Base-by-base conservation (phyloP, 2,113 vertebrate species). In the Epinephelus cyanopodus region DNA sequence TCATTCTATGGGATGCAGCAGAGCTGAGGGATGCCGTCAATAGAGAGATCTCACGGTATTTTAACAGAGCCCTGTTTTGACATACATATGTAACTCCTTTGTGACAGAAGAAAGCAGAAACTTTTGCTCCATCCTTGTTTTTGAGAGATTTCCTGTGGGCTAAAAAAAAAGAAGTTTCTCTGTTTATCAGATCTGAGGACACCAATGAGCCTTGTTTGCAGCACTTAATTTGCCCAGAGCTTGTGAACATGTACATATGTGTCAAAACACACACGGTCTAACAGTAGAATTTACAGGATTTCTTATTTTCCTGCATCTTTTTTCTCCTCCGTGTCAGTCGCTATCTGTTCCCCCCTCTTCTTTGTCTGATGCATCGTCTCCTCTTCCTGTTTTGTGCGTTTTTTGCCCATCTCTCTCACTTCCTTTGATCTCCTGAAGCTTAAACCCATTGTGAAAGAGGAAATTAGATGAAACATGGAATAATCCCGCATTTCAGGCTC, bases 401-500 rank as follows among this genome's bases (percentile, higher is more conserved):
- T 33, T 17, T 52, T 77, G 4, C 18, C 21, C 18, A 29, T 74
- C 69, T 76, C 37, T 37, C 3, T 37, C 5, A 1, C 29, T 71
- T 50, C 67, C 75, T 87, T 82, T 90, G 79, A 81, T 88, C 85
- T 87, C 50, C 47, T 56, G 18, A 58, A 74, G 69, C 65, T 57
- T 73, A 76, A 75, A 73, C 61, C 47, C 61, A 70, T 77, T 62
- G 53, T 74, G 58, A 82, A 57, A 66, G 64, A 69, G 61, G 56
- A 84, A 72, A 85, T 33, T 48, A 82, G 86, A 82, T 63, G 68
- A 68, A 75, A 69, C 19, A 15, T 13, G 21, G 78, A 85, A 81
- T 56, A 74, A 86, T 84, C 47, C 72, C 6, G 62, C 64, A 48
- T 84, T 82, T 81, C 27, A 23, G 37, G 63, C 77, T 81, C 65